These are phyloP conservation scores for Sparidentex hasta DNA, from an alignment of 2,797 vertebrate genomes.

Conservation along the genomic window DNA sequence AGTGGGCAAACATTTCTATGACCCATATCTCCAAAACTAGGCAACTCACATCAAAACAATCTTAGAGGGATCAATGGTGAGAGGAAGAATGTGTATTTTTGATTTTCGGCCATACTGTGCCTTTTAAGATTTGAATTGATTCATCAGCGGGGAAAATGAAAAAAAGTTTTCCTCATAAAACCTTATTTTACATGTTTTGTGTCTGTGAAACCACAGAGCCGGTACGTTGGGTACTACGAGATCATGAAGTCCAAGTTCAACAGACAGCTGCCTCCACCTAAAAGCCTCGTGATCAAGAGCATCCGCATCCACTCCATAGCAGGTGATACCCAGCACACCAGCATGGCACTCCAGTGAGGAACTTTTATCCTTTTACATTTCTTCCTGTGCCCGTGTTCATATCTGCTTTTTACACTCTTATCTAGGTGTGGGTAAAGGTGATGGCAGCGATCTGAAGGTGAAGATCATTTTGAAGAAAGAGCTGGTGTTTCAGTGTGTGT, in stretches of 20 bases:
- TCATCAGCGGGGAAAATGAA: background rate
- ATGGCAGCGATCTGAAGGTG: slow-evolving; percentile 91
- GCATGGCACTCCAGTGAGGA: rapidly evolving
- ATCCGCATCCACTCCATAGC: slow-evolving; percentile 91
- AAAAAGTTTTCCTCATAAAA: background rate
- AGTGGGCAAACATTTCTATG: too few relatives aligned
- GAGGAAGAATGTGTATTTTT: too few relatives aligned
- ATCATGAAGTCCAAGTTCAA: slow-evolving; percentile 91
- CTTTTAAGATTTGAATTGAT: background rate
- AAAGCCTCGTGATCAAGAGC: slow-evolving; percentile 88
- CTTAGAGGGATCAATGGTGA: too few relatives aligned
- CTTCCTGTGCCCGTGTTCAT: background rate
- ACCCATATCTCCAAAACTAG: too few relatives aligned
- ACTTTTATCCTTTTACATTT: background rate
- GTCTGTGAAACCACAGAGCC: slow-evolving; percentile 85
- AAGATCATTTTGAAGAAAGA: slow-evolving; percentile 88
- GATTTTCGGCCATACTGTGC: too few relatives aligned
- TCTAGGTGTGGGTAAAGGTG: slow-evolving; percentile 92
- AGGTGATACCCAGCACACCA: slow-evolving; percentile 79
- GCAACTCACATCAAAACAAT: too few relatives aligned
- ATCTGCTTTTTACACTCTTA: background rate
- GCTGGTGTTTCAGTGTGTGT: slow-evolving; percentile 87
- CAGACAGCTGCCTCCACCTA: slow-evolving; percentile 88
- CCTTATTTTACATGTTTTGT: background rate
- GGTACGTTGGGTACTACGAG: slow-evolving; percentile 96